Percentiles rank a stretch among this genome's conserved stretches.
phyloP scores from a whole-genome alignment of 2,888 invertebrate species.

The Syrista parreyssii region DNA sequence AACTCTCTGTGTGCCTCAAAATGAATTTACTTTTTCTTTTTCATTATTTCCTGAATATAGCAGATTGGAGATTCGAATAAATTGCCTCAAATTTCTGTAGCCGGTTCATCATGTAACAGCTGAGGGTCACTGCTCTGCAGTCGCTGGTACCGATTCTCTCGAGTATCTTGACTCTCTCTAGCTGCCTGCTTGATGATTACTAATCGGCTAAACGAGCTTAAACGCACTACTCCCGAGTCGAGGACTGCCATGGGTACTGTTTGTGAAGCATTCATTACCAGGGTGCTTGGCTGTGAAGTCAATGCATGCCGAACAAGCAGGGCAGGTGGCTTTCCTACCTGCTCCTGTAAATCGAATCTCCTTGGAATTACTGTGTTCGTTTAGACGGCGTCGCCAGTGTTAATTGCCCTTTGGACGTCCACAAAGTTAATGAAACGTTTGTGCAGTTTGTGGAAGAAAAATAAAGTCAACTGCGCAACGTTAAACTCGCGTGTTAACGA shows the following conservation, averaged over 20 bases:
- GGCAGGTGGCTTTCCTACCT: background rate
- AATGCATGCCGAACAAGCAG: slow-evolving; percentile 18
- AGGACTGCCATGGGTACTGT: slow-evolving; percentile 46
- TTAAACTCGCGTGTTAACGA: too few species aligned
- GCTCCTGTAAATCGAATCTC: background rate
- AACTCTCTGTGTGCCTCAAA: background rate
- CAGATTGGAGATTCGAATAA: background rate
- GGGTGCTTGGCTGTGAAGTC: slow-evolving; percentile 42
- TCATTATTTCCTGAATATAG: background rate
- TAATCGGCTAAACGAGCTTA: slow-evolving; percentile 62
- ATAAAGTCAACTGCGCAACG: too few species aligned
- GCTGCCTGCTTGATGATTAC: slow-evolving; percentile 40
- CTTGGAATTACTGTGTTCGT: background rate
- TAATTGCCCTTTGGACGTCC: background rate
- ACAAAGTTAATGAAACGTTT: too few species aligned
- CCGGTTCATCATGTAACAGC: background rate
- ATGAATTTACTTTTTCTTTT: background rate
- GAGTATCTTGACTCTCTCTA: background rate
- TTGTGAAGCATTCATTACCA: slow-evolving; percentile 57
- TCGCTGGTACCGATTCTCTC: background rate
- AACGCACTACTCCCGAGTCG: slow-evolving; percentile 57
- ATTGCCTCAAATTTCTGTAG: background rate
- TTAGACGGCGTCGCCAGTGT: background rate
- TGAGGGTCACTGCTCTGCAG: background rate
- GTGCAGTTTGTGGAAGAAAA: too few species aligned